Percentiles rank a stretch among this genome's conserved stretches.
These are phyloP conservation scores for Zaprionus taronus DNA, from an alignment of 1,140 invertebrate genomes.

Conservation along the genomic window DNA sequence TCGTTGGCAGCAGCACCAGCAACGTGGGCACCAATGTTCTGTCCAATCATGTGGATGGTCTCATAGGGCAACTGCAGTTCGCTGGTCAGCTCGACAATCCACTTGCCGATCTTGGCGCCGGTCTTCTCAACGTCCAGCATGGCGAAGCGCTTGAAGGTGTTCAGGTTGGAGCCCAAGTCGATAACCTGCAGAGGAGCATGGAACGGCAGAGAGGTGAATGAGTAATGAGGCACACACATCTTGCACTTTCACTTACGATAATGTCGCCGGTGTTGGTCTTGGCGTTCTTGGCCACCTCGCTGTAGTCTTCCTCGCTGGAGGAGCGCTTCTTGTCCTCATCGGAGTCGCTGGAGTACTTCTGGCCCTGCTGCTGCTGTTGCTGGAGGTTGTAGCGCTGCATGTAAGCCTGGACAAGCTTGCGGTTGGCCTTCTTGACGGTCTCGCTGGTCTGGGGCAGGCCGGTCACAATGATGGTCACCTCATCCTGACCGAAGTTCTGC, in stretches of 20 bases:
- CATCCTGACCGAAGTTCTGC: slow-evolving; percentile 70
- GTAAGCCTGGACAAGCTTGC: slow-evolving; percentile 69
- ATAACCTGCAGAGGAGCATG: slow-evolving; percentile 39
- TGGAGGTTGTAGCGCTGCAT: slow-evolving; percentile 72
- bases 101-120: slow-evolving; percentile 59
- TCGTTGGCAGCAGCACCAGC: slow-evolving; percentile 86
- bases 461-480: slow-evolving; percentile 77
- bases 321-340: slow-evolving; percentile 47
- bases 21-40: slow-evolving; percentile 84
- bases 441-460: slow-evolving; percentile 64
- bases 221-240: background rate
- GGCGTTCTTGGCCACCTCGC: slow-evolving; percentile 57
- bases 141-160: slow-evolving; percentile 66
- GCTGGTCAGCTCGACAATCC: slow-evolving; percentile 69
- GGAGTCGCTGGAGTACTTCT: slow-evolving; percentile 33
- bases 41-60: slow-evolving; percentile 76
- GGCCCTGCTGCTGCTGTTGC: slow-evolving; percentile 56
- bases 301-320: slow-evolving; percentile 74
- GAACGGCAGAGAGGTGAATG: background rate
- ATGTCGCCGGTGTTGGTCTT: slow-evolving; percentile 60
- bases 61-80: slow-evolving; percentile 67
- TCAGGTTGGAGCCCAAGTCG: slow-evolving; percentile 65
- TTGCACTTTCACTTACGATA: slow-evolving; percentile 37
- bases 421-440: slow-evolving; percentile 63
- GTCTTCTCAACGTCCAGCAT: slow-evolving; percentile 67